Evolutionary conservation across 2,113 vertebrate genomes (phyloP).

Genomic region (Psammodynastes pulverulentus): DNA sequence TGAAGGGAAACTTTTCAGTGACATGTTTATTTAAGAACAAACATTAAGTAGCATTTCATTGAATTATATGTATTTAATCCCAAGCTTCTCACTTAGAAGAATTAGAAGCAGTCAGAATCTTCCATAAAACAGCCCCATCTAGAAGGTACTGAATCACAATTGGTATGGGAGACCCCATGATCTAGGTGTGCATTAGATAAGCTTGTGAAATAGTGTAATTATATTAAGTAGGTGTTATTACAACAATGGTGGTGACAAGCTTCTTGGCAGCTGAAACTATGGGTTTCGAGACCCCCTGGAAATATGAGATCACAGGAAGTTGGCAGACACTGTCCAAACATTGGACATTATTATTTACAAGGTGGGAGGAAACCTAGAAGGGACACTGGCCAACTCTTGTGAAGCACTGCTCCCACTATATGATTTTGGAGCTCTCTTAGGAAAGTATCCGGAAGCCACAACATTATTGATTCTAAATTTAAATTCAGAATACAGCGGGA

Average conservation of each 20-base stretch:
- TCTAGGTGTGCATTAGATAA: neutral
- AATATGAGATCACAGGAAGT: neutral
- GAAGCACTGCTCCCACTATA: neutral
- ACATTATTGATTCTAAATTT: neutral
- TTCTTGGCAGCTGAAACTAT: neutral
- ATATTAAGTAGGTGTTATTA: neutral
- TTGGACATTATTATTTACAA: neutral
- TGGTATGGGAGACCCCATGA: constrained; percentile 9
- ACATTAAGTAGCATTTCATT: constrained; percentile 13
- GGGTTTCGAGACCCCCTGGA: neutral
- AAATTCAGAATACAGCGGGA: neutral
- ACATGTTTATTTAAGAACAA: constrained; percentile 6
- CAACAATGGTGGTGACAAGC: neutral
- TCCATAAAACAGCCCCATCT: neutral
- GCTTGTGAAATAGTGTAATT: constrained; percentile 10
- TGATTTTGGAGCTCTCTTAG: neutral
- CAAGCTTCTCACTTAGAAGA: constrained; percentile 11
- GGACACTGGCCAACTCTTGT: neutral
- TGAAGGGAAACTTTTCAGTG: constrained; percentile 28
- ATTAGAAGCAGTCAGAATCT: neutral
- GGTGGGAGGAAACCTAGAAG: neutral
- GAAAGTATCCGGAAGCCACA: neutral
- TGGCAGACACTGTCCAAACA: neutral
- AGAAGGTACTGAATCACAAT: constrained; percentile 2
- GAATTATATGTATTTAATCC: constrained; percentile 29